phyloP scores from a whole-genome alignment of 2,113 vertebrate species.

The Rissa tridactyla region DNA sequence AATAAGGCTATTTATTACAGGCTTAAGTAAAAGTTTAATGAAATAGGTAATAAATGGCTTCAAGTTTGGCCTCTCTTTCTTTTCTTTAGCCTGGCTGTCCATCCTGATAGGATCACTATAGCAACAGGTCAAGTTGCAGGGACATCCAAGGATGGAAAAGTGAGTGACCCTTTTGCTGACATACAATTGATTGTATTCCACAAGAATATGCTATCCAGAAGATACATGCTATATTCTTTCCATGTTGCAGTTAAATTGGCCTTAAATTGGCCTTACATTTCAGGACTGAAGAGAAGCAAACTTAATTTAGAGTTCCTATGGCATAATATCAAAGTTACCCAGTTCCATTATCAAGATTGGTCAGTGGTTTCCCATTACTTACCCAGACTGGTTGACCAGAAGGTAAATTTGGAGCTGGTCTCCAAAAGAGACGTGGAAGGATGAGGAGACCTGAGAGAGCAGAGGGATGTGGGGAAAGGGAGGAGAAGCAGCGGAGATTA shows the following conservation, averaged over 20 bases:
- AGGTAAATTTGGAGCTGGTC: neutral
- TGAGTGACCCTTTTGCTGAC: constrained; percentile 71
- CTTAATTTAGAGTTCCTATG: neutral
- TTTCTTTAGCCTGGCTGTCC: constrained; percentile 88
- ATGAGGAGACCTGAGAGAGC: neutral
- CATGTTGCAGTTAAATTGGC: neutral
- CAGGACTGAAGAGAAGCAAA: neutral
- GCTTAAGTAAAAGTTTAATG: neutral
- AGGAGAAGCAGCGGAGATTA: neutral
- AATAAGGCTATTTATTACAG: neutral
- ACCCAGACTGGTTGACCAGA: neutral
- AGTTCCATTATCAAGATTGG: neutral
- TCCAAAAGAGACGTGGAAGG: neutral
- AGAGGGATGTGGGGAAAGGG: neutral
- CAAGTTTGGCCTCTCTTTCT: neutral
- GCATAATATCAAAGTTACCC: neutral
- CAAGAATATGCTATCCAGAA: neutral
- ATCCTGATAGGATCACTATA: constrained; percentile 98
- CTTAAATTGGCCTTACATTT: neutral
- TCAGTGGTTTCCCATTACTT: neutral
- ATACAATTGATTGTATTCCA: neutral
- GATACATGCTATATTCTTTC: neutral
- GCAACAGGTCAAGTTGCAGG: constrained; percentile 97
- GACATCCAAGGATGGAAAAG: constrained; percentile 96
- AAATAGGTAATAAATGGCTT: neutral